Base-by-base conservation (phyloP, 2,888 invertebrate genomes). In the Dilophus febrilis region DNA sequence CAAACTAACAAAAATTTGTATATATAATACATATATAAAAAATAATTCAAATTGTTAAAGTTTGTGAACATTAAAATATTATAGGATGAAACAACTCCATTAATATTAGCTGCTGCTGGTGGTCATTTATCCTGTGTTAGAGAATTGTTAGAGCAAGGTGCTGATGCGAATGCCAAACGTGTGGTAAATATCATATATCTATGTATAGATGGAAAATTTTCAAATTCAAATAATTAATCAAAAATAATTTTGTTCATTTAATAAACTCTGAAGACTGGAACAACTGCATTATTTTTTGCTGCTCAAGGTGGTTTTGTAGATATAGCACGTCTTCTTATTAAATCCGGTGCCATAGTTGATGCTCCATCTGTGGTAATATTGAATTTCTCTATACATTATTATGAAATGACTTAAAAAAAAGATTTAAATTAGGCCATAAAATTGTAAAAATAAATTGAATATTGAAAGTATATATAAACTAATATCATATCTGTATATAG, bases 61-160 rank as follows among this genome's bases (percentile, higher is more conserved):
- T n/a, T n/a, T n/a, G n/a, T n/a, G n/a, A n/a, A n/a, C n/a, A n/a
- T n/a, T n/a, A n/a, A n/a, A n/a, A 46, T 40, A 43, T 56, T 61
- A n/a, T 65, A 92, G 92, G 91, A 92, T 59, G 90, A 88, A 34
- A 92, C 92, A 26, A 91, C 92, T 5, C 91, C 92, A 4, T 69
- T 92, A 48, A 90, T 92, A 56, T 68, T 94, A 54, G 82, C 92
- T 2, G 79, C 90, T 3, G 90, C 91, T 39, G 86, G 88, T 62
- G 90, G 90, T 2, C 87, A 91, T 64, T 69, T 78, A 48, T 80
- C 84, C 37, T 90, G 90, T 64, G 88, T 90, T 22, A 64, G 73
- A 40, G 87, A 91, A 60, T 67, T 94, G 44, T 64, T 92, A 47
- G 81, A 83, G 45, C 88, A 92, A 65, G 92, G 91, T 38, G 91